Percentiles rank a stretch among this genome's conserved stretches.
Evolutionary conservation across 2,797 vertebrate species (phyloP).

Genomic region (Melanotaenia maccullochi): DNA sequence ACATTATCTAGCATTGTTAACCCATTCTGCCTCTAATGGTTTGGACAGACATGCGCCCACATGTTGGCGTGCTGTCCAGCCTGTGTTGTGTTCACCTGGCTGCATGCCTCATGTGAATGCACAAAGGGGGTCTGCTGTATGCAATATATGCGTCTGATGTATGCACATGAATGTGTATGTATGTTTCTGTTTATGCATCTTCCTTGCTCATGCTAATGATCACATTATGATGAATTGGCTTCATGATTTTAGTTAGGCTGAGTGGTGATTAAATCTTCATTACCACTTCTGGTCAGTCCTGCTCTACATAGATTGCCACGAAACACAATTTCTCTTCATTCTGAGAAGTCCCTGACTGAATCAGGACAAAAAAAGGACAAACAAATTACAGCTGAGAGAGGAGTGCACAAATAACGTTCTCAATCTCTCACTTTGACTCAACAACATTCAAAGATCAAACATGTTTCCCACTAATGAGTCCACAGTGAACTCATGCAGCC

Average conservation of each 20-base stretch:
- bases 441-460: slow-evolving; percentile 17
- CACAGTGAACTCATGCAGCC: slow-evolving; percentile 5
- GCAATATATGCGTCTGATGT: slow-evolving; percentile 5
- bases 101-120: slow-evolving; percentile 24
- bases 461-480: slow-evolving; percentile 11
- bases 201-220: slow-evolving; percentile 61
- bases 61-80: slow-evolving; percentile 43
- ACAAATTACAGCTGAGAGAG: slow-evolving; percentile 59
- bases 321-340: slow-evolving; percentile 78
- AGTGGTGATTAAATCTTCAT: slow-evolving; percentile 84
- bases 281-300: slow-evolving; percentile 78
- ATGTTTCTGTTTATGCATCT: slow-evolving; percentile 27
- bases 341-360: slow-evolving; percentile 70
- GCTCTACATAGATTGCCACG: slow-evolving; percentile 72
- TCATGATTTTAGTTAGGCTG: slow-evolving; percentile 71
- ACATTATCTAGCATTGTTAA: slow-evolving; percentile 67
- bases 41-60: slow-evolving; percentile 55
- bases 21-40: slow-evolving; percentile 69
- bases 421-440: slow-evolving; percentile 40
- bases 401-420: slow-evolving; percentile 40
- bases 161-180: slow-evolving; percentile 9
- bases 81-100: slow-evolving; percentile 34
- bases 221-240: slow-evolving; percentile 77
- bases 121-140: not conserved
- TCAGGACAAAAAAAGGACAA: slow-evolving; percentile 66